Conservation (phyloP, 2,797 vertebrate genomes). For the Sebastiscus tertius region DNA sequence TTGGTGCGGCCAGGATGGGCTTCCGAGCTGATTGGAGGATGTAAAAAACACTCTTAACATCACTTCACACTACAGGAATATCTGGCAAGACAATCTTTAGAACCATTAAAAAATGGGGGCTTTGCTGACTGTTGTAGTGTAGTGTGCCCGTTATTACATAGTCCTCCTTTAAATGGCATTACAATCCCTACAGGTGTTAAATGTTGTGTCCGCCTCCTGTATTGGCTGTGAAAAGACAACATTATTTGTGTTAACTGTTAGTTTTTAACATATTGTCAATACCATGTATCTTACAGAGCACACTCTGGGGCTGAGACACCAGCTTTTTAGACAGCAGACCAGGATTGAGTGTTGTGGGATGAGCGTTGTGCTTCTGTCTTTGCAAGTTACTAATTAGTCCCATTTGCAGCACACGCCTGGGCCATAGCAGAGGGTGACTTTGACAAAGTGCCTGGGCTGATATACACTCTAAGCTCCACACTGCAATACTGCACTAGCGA, state of each 20-base stretch:
- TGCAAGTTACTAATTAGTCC: slow-evolving; percentile 78
- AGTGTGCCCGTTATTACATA: not conserved
- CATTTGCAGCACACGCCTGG: slow-evolving; percentile 71
- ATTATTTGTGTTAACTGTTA: slow-evolving; percentile 30
- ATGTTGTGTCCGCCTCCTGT: not conserved
- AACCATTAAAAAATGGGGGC: accelerated
- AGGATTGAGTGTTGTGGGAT: slow-evolving; percentile 58
- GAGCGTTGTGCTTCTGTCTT: slow-evolving; percentile 61
- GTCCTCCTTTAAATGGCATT: not conserved
- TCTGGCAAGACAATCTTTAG: no score
- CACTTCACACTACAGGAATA: no score
- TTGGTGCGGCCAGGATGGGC: no score
- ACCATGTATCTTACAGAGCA: slow-evolving; percentile 30
- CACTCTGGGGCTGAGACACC: slow-evolving; percentile 9
- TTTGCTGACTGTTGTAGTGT: no score
- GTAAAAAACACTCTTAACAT: no score
- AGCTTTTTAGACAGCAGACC: slow-evolving; percentile 31
- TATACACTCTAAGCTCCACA: slow-evolving; percentile 65
- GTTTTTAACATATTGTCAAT: slow-evolving; percentile 58
- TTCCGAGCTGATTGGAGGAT: no score
- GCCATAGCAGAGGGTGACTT: slow-evolving; percentile 71
- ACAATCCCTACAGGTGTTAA: not conserved
- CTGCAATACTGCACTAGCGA: slow-evolving; percentile 66
- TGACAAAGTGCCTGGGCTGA: slow-evolving; percentile 74
- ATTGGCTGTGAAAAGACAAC: not conserved